These are phyloP conservation scores for Vannuccia rotundouncinata DNA, from an alignment of 2,888 invertebrate genomes.

Conservation along the genomic window DNA sequence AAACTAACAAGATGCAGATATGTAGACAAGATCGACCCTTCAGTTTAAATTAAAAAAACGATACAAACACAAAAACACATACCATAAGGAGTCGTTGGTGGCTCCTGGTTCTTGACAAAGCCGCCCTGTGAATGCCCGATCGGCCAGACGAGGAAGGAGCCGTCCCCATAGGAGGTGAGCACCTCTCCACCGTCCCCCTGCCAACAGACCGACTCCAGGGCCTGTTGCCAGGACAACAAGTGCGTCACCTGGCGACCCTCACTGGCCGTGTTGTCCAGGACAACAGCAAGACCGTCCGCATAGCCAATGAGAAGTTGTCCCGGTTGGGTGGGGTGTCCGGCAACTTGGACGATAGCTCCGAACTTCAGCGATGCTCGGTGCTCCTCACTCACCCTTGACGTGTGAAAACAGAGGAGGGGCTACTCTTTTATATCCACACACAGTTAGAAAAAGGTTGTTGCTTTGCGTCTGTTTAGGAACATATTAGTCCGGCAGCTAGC, in stretches of 20 bases:
- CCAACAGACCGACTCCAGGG: conserved; percentile 74
- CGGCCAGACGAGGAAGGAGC: conserved; percentile 70
- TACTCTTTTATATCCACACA: no score
- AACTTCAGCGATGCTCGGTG: background rate
- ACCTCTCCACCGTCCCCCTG: conserved; percentile 67
- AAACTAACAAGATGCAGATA: no score
- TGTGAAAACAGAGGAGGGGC: no score
- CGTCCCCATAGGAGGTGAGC: conserved; percentile 89
- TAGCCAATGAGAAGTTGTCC: conserved; percentile 3
- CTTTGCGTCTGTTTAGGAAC: no score
- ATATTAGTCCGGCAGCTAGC: no score
- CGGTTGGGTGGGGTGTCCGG: background rate
- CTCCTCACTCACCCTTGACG: background rate
- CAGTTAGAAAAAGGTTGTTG: no score
- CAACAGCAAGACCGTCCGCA: background rate
- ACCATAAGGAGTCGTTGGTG: conserved; percentile 70
- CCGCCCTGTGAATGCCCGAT: background rate
- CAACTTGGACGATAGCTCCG: background rate
- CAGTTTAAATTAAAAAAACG: no score
- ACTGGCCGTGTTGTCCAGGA: background rate
- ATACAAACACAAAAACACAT: no score
- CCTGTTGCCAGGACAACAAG: background rate
- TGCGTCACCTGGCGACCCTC: background rate
- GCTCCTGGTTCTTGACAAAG: background rate
- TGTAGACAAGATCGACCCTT: no score